Base-by-base conservation (phyloP, 1,140 invertebrate genomes). In the Hypsibius dujardini region DNA sequence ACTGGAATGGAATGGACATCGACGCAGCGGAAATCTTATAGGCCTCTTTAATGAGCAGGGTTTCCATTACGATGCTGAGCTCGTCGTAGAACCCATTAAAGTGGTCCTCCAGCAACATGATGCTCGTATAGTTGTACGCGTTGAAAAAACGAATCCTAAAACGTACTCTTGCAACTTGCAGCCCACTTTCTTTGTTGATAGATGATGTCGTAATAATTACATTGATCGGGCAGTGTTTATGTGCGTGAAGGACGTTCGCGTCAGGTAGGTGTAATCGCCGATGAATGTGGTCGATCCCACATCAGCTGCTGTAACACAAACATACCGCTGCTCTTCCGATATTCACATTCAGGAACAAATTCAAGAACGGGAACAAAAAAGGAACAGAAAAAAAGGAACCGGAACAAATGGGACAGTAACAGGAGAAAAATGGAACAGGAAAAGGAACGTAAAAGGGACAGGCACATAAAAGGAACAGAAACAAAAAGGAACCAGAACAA, bases 171-270 rank as follows among this genome's bases (percentile, higher is more conserved):
- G 28, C 28, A 28, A 28, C 28, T 28, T 28, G 28, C 28, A 28
- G 28, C 28, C 28, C 28, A 28, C 28, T 28, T 28, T 28, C 28
- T 28, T 28, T 28, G 28, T 28, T 28, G 28, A 28, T 28, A 28
- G 28, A 28, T 28, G 28, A 28, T 28, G 28, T 28, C 28, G 28
- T 28, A 28, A 28, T 28, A 28, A 28, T 28, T 28, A 28, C 28
- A 28, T 28, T 28, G 28, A 28, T 28, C 28, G 28, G 28, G 62
- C 62, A 42, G 42, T 12, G 62, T 67, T 67, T 12, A 67, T 67
- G 42, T 67, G 62, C 42, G 62, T 67, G 42, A 67, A 67, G 12
- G 62, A 67, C 7, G 45, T 67, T 7, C 62, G 62, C 3, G 12
- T 67, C 12, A 67, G 12, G 12, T 15, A 12, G 3, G 12, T 42